phyloP scores from a whole-genome alignment of 2,797 vertebrate species.

The Pseudochirops cupreus region DNA sequence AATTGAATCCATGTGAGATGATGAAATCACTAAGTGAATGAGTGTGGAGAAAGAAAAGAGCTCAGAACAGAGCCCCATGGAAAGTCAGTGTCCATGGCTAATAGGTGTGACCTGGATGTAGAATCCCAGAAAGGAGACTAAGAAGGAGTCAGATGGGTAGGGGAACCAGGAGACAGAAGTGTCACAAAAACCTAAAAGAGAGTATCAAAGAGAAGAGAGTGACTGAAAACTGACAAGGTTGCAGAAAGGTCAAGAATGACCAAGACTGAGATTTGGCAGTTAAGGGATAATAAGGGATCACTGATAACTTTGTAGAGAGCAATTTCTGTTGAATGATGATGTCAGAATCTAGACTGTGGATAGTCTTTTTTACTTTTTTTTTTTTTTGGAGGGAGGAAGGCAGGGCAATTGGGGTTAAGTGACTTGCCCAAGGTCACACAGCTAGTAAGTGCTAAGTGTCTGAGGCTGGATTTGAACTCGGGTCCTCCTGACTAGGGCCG shows the following conservation, averaged over 20 bases:
- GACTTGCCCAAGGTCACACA: too few species aligned
- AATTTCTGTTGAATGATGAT: too few species aligned
- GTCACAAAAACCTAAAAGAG: too few species aligned
- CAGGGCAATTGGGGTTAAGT: too few species aligned
- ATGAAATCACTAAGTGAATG: not conserved
- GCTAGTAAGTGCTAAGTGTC: too few species aligned
- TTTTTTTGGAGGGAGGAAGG: too few species aligned
- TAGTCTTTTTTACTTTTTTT: too few species aligned
- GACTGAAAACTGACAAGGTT: not conserved
- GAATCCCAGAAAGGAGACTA: not conserved
- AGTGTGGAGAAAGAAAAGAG: not conserved
- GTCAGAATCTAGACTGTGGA: too few species aligned
- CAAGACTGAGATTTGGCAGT: not conserved
- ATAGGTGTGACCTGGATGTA: not conserved
- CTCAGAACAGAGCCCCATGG: not conserved
- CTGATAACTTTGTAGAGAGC: not conserved
- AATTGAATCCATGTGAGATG: not conserved
- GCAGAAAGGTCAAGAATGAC: not conserved
- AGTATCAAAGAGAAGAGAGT: too few species aligned
- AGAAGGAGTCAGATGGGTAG: not conserved
- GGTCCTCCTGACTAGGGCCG: too few species aligned
- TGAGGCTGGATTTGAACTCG: too few species aligned
- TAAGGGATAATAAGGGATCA: not conserved
- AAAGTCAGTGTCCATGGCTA: not conserved
- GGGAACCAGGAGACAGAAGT: not conserved